Conservation (phyloP, 2,888 invertebrate genomes). For the Aphidius colemani region DNA sequence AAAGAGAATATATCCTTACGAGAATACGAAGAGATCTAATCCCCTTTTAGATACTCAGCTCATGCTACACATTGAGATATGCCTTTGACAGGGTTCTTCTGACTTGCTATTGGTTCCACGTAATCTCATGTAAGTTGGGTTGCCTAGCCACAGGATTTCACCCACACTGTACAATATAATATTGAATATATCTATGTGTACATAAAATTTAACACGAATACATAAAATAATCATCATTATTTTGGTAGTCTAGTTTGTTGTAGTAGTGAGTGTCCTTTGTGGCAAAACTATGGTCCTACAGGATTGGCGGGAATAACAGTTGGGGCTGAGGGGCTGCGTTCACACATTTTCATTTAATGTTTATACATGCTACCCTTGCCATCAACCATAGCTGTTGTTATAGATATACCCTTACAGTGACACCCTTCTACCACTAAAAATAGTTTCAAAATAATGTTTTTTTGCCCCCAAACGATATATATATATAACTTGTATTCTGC, state of each 20-base stretch:
- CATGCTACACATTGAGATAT: conserved; percentile 53
- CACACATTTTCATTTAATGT: conserved; percentile 14
- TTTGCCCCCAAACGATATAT: conserved; percentile 15
- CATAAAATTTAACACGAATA: not conserved
- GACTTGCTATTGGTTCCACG: conserved; percentile 53
- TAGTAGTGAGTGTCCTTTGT: too few relatives aligned
- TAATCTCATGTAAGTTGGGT: conserved; percentile 58
- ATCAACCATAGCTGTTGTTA: conserved; percentile 25
- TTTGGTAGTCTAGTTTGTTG: too few relatives aligned
- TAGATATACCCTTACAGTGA: conserved; percentile 24
- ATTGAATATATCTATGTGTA: not conserved
- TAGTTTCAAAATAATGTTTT: conserved; percentile 5
- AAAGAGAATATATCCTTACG: conserved; percentile 38
- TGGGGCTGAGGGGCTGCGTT: not conserved
- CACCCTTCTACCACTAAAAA: conserved; percentile 23
- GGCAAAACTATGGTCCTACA: too few relatives aligned
- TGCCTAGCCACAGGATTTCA: conserved; percentile 56
- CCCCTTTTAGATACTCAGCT: conserved; percentile 56
- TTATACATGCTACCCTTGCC: conserved; percentile 21
- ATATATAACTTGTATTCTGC: not conserved
- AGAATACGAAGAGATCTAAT: conserved; percentile 55
- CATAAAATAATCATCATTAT: too few relatives aligned
- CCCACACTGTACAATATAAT: conserved; percentile 11
- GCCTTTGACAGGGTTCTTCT: conserved; percentile 55
- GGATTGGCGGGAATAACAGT: too few relatives aligned